Conservation (phyloP, 2,888 invertebrate genomes). For the Patella pellucida region DNA sequence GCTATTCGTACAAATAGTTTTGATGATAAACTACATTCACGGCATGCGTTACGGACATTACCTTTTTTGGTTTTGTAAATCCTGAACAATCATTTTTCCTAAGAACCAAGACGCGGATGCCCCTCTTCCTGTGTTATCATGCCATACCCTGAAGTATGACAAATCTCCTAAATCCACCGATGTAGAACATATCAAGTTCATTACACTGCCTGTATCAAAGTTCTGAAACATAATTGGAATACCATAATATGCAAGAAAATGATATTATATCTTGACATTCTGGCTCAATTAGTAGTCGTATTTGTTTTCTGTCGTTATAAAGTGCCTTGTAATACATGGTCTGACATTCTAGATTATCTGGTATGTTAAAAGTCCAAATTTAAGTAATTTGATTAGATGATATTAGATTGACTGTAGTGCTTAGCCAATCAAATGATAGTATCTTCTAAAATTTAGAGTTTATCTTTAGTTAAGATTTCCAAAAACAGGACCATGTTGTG, state of each 20-base stretch:
- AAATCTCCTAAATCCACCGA: conserved; percentile 68
- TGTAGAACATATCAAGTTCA: conserved; percentile 56
- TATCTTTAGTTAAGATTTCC: too few relatives aligned
- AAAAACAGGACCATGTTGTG: too few relatives aligned
- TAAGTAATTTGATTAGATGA: too few relatives aligned
- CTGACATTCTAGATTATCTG: too few relatives aligned
- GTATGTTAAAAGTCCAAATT: too few relatives aligned
- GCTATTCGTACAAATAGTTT: too few relatives aligned
- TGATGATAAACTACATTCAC: too few relatives aligned
- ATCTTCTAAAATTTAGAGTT: too few relatives aligned
- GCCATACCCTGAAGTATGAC: conserved; percentile 66
- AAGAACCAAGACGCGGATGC: conserved; percentile 69
- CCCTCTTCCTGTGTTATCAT: conserved; percentile 71
- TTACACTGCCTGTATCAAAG: conserved; percentile 52
- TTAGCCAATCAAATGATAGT: too few relatives aligned
- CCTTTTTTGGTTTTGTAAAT: conserved; percentile 69
- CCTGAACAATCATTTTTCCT: conserved; percentile 67
- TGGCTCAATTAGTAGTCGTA: not conserved
- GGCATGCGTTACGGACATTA: conserved; percentile 23
- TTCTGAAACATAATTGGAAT: conserved; percentile 32
- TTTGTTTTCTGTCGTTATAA: too few relatives aligned
- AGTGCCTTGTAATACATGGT: too few relatives aligned
- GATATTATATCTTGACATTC: not conserved
- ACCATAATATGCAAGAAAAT: not conserved
- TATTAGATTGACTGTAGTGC: too few relatives aligned